A percentile compares a stretch with the other conserved stretches of the same genome.
Conservation (phyloP, 1,140 invertebrate genomes). For the Pomacea maculata region DNA sequence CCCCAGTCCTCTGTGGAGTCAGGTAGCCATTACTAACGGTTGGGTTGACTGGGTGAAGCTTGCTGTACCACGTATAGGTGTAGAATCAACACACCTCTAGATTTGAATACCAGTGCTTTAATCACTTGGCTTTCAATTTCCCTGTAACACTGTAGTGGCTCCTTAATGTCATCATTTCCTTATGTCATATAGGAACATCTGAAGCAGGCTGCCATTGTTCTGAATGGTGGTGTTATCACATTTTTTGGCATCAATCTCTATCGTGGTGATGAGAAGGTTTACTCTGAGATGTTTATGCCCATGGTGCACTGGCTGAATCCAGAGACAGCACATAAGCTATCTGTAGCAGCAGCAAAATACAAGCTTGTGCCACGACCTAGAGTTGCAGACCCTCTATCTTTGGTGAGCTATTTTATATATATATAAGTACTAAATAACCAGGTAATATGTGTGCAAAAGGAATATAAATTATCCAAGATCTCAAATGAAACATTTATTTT, state of each 20-base stretch:
- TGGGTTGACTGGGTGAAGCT: too few species aligned
- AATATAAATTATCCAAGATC: background rate
- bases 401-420: conserved; percentile 44
- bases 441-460: background rate
- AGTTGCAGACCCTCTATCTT: conserved; percentile 43
- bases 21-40: too few species aligned
- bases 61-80: background rate
- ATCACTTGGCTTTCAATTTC: background rate
- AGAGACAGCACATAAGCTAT: conserved; percentile 82
- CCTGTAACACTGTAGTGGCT: background rate
- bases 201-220: conserved; percentile 66
- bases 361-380: conserved; percentile 71
- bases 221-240: conserved; percentile 70
- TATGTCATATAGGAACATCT: conserved; percentile 70
- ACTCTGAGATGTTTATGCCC: conserved; percentile 78
- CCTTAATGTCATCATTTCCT: background rate
- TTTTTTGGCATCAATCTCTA: conserved; percentile 66
- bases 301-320: conserved; percentile 74
- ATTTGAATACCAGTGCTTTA: background rate
- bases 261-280: conserved; percentile 78
- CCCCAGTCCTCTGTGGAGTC: too few species aligned
- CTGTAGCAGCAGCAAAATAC: conserved; percentile 79
- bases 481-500: background rate
- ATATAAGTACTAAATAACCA: background rate
- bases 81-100: background rate